Conservation (phyloP, 92 coral and sea anemone species). For the Siderastrea radians region DNA sequence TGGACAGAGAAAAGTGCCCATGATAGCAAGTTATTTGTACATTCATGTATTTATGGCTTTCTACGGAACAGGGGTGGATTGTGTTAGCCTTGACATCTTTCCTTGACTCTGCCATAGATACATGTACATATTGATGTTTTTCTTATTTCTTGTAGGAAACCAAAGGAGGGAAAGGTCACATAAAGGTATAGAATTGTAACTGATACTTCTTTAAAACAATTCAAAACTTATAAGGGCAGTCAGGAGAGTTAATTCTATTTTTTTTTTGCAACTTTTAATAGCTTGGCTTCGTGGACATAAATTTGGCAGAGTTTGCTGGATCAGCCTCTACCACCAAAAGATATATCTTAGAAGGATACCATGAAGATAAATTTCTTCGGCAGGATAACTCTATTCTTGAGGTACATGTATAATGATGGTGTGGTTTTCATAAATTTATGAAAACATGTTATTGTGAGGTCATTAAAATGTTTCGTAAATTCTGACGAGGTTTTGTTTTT, state of each 20-base stretch:
- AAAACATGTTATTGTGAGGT: too few relatives aligned
- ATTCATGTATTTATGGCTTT: too few relatives aligned
- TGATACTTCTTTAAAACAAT: neutral
- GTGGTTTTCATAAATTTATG: neutral
- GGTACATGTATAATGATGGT: slow-evolving; percentile 45
- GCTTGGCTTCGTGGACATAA: slow-evolving; percentile 96
- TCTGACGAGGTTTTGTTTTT: neutral
- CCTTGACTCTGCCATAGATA: neutral
- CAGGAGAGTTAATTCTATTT: neutral
- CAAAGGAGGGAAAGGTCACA: slow-evolving; percentile 96
- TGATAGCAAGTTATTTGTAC: too few relatives aligned
- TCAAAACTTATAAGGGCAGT: too few relatives aligned
- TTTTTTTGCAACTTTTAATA: neutral
- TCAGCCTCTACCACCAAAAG: slow-evolving; percentile 83
- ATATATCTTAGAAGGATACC: slow-evolving; percentile 89
- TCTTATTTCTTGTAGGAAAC: slow-evolving; percentile 71
- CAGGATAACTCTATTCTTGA: slow-evolving; percentile 98
- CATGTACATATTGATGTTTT: neutral
- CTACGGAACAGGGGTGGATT: too few relatives aligned
- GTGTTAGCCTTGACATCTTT: neutral
- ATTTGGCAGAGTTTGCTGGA: slow-evolving; percentile 98
- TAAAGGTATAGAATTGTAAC: slow-evolving; percentile 66
- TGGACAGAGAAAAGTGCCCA: too few relatives aligned
- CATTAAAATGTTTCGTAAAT: neutral
- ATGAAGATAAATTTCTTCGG: slow-evolving; percentile 86